Conservation (phyloP, 2,113 vertebrate genomes). For the Eudyptes chrysolophus region DNA sequence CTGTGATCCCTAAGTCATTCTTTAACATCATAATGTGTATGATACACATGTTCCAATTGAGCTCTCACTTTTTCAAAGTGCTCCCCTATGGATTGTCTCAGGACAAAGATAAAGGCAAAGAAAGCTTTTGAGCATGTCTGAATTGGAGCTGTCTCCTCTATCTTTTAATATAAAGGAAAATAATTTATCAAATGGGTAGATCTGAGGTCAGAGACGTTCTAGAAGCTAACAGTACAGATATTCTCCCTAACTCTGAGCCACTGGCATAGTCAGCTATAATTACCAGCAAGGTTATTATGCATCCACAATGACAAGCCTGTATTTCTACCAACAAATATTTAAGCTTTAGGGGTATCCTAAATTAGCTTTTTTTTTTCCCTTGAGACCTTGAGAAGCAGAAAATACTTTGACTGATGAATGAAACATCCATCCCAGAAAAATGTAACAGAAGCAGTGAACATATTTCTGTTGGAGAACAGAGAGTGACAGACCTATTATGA, state of each 20-base stretch:
- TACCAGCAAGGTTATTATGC: slow-evolving; percentile 14
- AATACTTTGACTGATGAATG: not conserved
- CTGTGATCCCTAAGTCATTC: not conserved
- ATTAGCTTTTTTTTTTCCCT: not conserved
- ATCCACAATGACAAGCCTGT: not conserved
- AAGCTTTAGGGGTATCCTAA: slow-evolving; percentile 21
- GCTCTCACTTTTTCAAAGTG: not conserved
- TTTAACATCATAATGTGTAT: not conserved
- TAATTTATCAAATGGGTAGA: not conserved
- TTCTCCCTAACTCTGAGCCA: not conserved
- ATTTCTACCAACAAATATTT: slow-evolving; percentile 8
- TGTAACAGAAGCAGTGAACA: not conserved
- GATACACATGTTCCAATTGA: not conserved
- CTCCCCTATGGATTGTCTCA: not conserved
- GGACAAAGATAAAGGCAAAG: slow-evolving; percentile 14
- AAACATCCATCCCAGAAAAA: not conserved
- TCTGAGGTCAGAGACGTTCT: slow-evolving; percentile 27
- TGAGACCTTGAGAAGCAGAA: not conserved
- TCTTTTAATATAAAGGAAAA: slow-evolving; percentile 44
- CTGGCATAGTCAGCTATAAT: not conserved
- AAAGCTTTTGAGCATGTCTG: not conserved
- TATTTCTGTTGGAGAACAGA: not conserved
- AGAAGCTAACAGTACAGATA: not conserved
- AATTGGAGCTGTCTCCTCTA: not conserved
- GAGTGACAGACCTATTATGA: not conserved